Conservation (phyloP, 2,797 vertebrate species). For the Xyrichtys novacula region DNA sequence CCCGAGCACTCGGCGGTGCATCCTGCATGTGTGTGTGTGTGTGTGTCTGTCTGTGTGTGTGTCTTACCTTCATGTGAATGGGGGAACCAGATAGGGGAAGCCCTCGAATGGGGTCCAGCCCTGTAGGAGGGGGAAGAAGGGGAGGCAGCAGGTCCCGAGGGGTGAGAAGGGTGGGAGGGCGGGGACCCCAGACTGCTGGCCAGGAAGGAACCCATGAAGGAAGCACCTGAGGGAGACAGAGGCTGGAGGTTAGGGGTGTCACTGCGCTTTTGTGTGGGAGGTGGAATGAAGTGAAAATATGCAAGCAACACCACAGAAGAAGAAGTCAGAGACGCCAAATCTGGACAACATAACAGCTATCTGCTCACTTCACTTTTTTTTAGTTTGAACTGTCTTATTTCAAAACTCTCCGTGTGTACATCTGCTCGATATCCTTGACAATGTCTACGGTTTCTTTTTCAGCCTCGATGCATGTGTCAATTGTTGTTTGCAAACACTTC, state of each 20-base stretch:
- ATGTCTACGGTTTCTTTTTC: not conserved
- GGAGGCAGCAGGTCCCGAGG: slow-evolving; percentile 88
- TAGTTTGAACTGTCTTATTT: not conserved
- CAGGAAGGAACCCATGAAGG: slow-evolving; percentile 98
- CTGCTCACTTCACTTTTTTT: not conserved
- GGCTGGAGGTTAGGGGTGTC: slow-evolving; percentile 43
- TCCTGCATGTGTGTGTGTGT: slow-evolving; percentile 32
- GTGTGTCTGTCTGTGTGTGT: slow-evolving; percentile 19
- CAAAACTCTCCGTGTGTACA: not conserved
- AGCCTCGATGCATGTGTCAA: not conserved
- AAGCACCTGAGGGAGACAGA: slow-evolving; percentile 83
- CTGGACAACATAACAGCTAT: too few species aligned
- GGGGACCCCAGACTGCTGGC: slow-evolving; percentile 92
- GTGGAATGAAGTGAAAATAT: slow-evolving; percentile 15
- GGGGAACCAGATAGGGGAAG: slow-evolving; percentile 96
- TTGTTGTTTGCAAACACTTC: slow-evolving; percentile 6
- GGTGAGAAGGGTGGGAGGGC: slow-evolving; percentile 85
- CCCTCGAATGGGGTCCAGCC: slow-evolving; percentile 88
- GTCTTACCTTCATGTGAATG: slow-evolving; percentile 95
- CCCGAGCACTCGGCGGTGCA: slow-evolving; percentile 45
- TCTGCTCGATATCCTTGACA: not conserved
- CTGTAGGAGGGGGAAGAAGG: slow-evolving; percentile 92
- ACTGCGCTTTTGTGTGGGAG: not conserved
- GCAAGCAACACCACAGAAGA: slow-evolving; percentile 19
- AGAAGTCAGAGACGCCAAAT: not conserved